phyloP scores from a whole-genome alignment of 2,797 vertebrate species.

The Characodon lateralis region DNA sequence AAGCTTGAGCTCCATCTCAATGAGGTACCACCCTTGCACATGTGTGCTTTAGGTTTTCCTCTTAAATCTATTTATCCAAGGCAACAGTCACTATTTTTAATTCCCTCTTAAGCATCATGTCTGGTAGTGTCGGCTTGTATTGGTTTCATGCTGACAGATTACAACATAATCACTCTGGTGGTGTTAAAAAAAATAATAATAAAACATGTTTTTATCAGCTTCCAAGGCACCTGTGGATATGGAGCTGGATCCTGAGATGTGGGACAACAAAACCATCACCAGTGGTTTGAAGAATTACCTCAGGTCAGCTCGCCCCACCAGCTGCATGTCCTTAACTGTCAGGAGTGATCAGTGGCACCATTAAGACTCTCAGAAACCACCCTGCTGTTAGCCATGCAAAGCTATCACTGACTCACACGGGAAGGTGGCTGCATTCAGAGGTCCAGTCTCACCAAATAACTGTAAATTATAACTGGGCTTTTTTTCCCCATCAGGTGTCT shows the following conservation, averaged over 20 bases:
- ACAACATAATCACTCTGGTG: background rate
- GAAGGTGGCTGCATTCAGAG: slow-evolving; percentile 28
- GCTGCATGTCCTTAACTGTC: slow-evolving; percentile 45
- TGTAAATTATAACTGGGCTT: slow-evolving; percentile 43
- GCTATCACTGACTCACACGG: slow-evolving; percentile 32
- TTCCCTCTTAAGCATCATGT: slow-evolving; percentile 5
- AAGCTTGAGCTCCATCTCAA: slow-evolving; percentile 13
- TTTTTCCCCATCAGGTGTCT: slow-evolving; percentile 85
- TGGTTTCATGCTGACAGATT: slow-evolving; percentile 17
- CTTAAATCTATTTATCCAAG: slow-evolving; percentile 4
- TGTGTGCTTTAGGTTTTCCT: slow-evolving; percentile 1
- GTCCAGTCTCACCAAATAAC: slow-evolving; percentile 24
- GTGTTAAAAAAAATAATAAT: slow-evolving; percentile 5
- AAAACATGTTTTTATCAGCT: slow-evolving; percentile 76
- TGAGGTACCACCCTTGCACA: background rate
- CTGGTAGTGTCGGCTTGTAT: slow-evolving; percentile 12
- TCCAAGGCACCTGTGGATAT: slow-evolving; percentile 90
- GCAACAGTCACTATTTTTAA: background rate
- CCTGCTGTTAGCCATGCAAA: slow-evolving; percentile 44
- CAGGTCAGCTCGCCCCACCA: slow-evolving; percentile 83
- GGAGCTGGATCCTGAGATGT: slow-evolving; percentile 92
- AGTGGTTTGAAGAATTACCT: slow-evolving; percentile 98
- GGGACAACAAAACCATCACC: slow-evolving; percentile 98
- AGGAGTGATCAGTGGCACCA: slow-evolving; percentile 57
- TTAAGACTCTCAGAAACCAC: slow-evolving; percentile 56